Conservation (phyloP, 2,888 invertebrate genomes). For the Cremastobaeus sp. region DNA sequence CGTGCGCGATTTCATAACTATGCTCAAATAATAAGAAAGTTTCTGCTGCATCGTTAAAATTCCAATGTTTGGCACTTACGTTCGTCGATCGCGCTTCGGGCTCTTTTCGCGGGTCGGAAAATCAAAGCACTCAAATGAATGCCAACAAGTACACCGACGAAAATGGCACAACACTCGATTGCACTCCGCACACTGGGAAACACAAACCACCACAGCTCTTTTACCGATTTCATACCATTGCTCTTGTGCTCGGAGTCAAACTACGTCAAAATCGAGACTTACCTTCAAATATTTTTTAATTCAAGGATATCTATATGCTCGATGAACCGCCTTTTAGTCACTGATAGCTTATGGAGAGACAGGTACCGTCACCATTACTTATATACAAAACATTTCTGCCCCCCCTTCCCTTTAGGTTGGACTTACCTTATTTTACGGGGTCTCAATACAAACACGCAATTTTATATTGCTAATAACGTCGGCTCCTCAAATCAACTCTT, state of each 20-base stretch:
- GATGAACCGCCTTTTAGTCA: conserved; percentile 63
- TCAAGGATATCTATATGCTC: conserved; percentile 58
- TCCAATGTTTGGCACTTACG: too few relatives aligned
- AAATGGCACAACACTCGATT: too few relatives aligned
- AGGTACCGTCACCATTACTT: conserved; percentile 71
- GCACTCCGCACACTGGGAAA: too few relatives aligned
- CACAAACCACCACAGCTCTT: too few relatives aligned
- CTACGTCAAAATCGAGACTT: conserved; percentile 51
- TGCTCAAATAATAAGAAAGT: too few relatives aligned
- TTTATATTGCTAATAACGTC: conserved; percentile 64
- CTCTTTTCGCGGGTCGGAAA: too few relatives aligned
- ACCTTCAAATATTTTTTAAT: conserved; percentile 61
- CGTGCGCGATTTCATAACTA: too few relatives aligned
- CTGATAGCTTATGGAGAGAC: conserved; percentile 76
- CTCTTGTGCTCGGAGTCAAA: neutral
- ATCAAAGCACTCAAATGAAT: too few relatives aligned
- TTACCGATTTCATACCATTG: neutral
- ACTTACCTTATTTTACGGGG: conserved; percentile 63
- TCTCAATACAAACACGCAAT: conserved; percentile 60
- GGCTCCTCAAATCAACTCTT: conserved; percentile 55
- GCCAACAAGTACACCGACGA: too few relatives aligned
- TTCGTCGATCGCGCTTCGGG: too few relatives aligned
- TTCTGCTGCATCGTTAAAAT: too few relatives aligned
- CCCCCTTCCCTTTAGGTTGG: conserved; percentile 68
- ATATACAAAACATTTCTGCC: conserved; percentile 73